Conservation (phyloP, 2,888 invertebrate species). For the Xylota sylvarum region DNA sequence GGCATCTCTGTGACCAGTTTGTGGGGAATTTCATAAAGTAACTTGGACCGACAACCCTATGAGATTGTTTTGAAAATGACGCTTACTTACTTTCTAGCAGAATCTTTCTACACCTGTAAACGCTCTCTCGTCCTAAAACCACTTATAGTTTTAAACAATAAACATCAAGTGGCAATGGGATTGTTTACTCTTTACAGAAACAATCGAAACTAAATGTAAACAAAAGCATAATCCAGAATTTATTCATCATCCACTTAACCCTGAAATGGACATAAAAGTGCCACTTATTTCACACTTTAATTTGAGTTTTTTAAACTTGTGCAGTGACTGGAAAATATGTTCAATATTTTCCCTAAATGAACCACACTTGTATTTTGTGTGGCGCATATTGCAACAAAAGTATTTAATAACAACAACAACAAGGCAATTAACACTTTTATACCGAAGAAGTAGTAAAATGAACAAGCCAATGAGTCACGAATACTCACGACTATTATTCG, state of each 20-base stretch:
- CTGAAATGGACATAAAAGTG: not conserved
- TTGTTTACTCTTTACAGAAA: too few relatives aligned
- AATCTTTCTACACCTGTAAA: too few relatives aligned
- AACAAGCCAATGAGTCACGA: slow-evolving; percentile 13
- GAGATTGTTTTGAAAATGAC: too few relatives aligned
- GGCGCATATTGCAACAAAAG: not conserved
- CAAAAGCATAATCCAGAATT: not conserved
- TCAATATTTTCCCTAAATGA: not conserved
- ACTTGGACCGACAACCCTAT: too few relatives aligned
- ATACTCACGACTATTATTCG: not conserved
- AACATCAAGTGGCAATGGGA: too few relatives aligned
- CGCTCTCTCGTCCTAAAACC: too few relatives aligned
- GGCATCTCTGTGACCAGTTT: too few relatives aligned
- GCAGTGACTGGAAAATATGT: not conserved
- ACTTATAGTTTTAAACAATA: too few relatives aligned
- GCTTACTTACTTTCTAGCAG: too few relatives aligned
- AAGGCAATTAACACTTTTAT: not conserved
- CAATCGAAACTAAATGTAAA: too few relatives aligned
- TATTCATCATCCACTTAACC: not conserved
- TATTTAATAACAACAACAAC: not conserved
- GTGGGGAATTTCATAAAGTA: too few relatives aligned
- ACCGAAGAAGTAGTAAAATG: not conserved
- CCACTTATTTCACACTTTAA: not conserved
- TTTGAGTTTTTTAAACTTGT: slow-evolving; percentile 2
- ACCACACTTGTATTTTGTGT: not conserved